Conservation (phyloP, 2,888 invertebrate genomes). For the Drosophila prolongata region DNA sequence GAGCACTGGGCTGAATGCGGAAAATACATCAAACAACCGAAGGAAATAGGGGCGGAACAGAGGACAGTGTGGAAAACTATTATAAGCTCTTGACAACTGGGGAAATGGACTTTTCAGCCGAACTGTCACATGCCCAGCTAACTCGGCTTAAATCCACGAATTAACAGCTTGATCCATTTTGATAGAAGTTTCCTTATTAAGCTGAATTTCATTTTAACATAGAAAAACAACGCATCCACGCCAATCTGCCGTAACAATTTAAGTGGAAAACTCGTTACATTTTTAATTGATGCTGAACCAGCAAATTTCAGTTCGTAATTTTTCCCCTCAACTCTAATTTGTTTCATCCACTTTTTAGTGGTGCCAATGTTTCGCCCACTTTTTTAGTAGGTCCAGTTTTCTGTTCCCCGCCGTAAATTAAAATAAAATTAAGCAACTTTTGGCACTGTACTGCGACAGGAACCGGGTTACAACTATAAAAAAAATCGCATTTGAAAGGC, state of each 20-base stretch:
- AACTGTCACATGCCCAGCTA: conserved; percentile 62
- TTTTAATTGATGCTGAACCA: conserved; percentile 42
- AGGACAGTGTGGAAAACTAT: conserved; percentile 56
- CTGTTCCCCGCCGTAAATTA: conserved; percentile 44
- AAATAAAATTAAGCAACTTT: conserved; percentile 67
- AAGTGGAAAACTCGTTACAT: conserved; percentile 21
- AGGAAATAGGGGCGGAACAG: neutral
- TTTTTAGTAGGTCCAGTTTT: conserved; percentile 31
- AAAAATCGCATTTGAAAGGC: conserved; percentile 37
- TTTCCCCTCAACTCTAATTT: conserved; percentile 15
- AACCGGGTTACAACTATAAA: conserved; percentile 14
- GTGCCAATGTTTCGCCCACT: conserved; percentile 5
- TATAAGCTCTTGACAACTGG: conserved; percentile 73
- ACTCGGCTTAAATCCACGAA: conserved; percentile 9
- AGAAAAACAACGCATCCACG: neutral
- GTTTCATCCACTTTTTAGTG: conserved; percentile 20
- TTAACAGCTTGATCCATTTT: conserved; percentile 5
- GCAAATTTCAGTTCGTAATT: conserved; percentile 37
- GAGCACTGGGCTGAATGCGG: conserved; percentile 37
- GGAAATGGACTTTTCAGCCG: conserved; percentile 70
- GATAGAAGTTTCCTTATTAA: conserved; percentile 11
- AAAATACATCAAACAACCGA: conserved; percentile 66
- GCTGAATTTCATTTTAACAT: conserved; percentile 3
- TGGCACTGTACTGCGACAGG: conserved; percentile 22
- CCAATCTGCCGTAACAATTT: conserved; percentile 1